phyloP scores from a whole-genome alignment of 2,888 invertebrate genomes.

The Perithous albicinctus region DNA sequence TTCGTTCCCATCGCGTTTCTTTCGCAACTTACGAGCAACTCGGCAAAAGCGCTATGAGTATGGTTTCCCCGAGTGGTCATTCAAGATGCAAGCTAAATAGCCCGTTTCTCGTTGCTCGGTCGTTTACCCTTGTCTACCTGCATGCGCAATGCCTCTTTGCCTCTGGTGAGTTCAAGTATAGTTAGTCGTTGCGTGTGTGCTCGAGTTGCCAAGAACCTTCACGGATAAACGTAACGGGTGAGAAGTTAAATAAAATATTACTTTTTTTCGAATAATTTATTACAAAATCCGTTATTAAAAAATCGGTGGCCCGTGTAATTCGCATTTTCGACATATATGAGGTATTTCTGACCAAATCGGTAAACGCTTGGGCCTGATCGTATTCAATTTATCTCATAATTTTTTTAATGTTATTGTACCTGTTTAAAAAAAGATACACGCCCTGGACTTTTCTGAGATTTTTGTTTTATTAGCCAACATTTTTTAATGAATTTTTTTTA shows the following conservation, averaged over 20 bases:
- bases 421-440: too few species aligned
- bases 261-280: too few species aligned
- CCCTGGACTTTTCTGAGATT: too few species aligned
- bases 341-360: too few species aligned
- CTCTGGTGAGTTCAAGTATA: not conserved
- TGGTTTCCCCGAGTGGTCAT: conserved; percentile 37
- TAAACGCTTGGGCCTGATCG: too few species aligned
- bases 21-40: conserved; percentile 25
- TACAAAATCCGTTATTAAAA: too few species aligned
- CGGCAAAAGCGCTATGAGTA: not conserved
- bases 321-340: too few species aligned
- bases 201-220: not conserved
- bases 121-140: conserved; percentile 41
- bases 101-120: conserved; percentile 45
- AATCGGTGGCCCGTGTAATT: too few species aligned
- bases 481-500: too few species aligned
- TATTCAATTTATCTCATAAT: too few species aligned
- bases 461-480: too few species aligned
- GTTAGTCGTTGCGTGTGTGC: conserved; percentile 7
- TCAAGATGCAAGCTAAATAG: conserved; percentile 38
- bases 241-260: not conserved
- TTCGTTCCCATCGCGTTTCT: conserved; percentile 8
- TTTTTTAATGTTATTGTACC: too few species aligned
- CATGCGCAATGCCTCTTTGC: conserved; percentile 26
- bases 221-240: conserved; percentile 13